Percentiles rank a stretch among this genome's conserved stretches.
Conservation (phyloP, 2,113 vertebrate genomes). For the Electrona antarctica region DNA sequence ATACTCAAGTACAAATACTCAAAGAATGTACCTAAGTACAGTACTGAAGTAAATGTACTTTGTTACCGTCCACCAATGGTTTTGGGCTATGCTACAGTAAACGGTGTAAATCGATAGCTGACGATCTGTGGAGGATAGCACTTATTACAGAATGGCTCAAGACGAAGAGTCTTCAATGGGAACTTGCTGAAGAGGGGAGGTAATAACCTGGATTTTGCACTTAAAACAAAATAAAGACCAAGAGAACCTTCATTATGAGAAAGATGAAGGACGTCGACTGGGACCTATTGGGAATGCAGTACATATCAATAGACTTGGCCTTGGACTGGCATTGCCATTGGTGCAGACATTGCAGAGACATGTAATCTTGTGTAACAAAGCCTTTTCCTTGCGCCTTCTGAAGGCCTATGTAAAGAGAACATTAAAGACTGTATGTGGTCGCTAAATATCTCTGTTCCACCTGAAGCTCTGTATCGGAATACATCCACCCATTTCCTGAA, state of each 20-base stretch:
- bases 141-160: conserved; percentile 59
- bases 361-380: conserved; percentile 33
- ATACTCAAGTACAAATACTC: no score
- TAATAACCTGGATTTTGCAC: conserved; percentile 45
- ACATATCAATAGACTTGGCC: conserved; percentile 52
- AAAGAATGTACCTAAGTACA: no score
- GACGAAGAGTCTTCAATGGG: conserved; percentile 52
- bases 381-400: conserved; percentile 37
- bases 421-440: conserved; percentile 13
- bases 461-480: conserved; percentile 2
- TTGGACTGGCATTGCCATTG: conserved; percentile 43
- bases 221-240: conserved; percentile 26
- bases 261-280: conserved; percentile 50
- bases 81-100: no score
- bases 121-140: conserved; percentile 47
- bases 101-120: conserved; percentile 12
- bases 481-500: conserved; percentile 26
- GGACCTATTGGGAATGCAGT: background rate
- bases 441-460: conserved; percentile 4
- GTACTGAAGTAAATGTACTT: no score
- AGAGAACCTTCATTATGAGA: conserved; percentile 39
- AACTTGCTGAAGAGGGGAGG: conserved; percentile 46
- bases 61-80: no score
- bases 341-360: conserved; percentile 36
- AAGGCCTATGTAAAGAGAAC: conserved; percentile 25